A percentile compares a stretch with the other conserved stretches of the same genome.
phyloP scores from a whole-genome alignment of 2,888 invertebrate genomes.

The Eustalomyia histrio region DNA sequence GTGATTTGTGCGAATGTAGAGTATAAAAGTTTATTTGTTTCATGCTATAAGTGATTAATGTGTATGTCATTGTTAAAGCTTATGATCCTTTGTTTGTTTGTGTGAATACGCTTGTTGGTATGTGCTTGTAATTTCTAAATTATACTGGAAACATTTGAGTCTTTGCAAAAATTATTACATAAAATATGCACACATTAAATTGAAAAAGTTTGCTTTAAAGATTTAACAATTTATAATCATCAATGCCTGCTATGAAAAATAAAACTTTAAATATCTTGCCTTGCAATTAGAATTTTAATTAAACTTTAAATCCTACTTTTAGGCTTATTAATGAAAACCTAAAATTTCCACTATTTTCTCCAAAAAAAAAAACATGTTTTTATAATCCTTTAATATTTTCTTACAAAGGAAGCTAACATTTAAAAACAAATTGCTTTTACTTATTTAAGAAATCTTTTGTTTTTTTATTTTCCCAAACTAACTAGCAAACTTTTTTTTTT shows the following conservation, averaged over 20 bases:
- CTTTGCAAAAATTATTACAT: too few species aligned
- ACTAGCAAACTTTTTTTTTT: constrained; percentile 18
- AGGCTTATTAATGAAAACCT: not conserved
- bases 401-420: constrained; percentile 17
- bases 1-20: constrained; percentile 25
- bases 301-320: not conserved
- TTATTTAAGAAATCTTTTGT: constrained; percentile 39
- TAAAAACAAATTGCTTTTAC: constrained; percentile 38
- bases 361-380: not conserved
- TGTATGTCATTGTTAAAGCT: not conserved
- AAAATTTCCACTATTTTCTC: not conserved
- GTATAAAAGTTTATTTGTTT: not conserved
- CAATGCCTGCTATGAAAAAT: not conserved
- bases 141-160: too few species aligned
- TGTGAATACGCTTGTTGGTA: not conserved
- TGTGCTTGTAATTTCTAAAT: too few species aligned
- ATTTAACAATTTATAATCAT: not conserved
- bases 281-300: not conserved
- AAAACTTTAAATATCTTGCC: not conserved
- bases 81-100: not conserved
- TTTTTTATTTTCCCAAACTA: constrained; percentile 15
- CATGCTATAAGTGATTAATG: constrained; percentile 31
- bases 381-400: constrained; percentile 17
- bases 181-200: too few species aligned
- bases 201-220: not conserved